A percentile compares a stretch with the other conserved stretches of the same genome.
phyloP scores from a whole-genome alignment of 2,113 vertebrate genomes.

The Sebastes fasciatus region DNA sequence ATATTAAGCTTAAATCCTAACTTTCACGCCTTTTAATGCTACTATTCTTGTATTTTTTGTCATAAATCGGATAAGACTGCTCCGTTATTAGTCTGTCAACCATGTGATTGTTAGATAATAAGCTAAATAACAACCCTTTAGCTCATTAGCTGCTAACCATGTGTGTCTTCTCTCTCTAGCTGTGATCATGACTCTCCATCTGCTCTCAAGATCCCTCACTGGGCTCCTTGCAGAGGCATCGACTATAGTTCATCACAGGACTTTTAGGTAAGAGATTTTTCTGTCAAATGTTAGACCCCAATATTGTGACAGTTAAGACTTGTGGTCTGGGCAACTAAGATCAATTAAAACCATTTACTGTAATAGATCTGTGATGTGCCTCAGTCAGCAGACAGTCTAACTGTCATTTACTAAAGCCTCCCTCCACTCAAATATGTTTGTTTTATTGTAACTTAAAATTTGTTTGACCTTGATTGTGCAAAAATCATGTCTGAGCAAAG shows the following conservation, averaged over 20 bases:
- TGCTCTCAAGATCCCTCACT: constrained; percentile 55
- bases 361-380: not conserved
- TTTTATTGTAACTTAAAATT: not conserved
- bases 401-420: too few relatives aligned
- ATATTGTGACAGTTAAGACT: not conserved
- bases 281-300: not conserved
- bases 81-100: not conserved
- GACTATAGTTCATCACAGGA: constrained; percentile 53
- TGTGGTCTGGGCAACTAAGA: not conserved
- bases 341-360: not conserved
- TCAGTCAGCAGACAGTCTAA: not conserved
- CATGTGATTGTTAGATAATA: not conserved
- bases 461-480: not conserved
- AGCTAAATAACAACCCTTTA: not conserved
- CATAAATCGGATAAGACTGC: too few relatives aligned
- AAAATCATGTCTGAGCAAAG: not conserved
- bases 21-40: not conserved
- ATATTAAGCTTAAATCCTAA: not conserved
- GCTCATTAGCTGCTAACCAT: constrained; percentile 41
- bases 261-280: constrained; percentile 78
- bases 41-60: not conserved
- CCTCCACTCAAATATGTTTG: not conserved
- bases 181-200: constrained; percentile 65
- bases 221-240: constrained; percentile 52
- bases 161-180: not conserved